Base-by-base conservation (phyloP, 2,797 vertebrate genomes). In the Argyrosomus regius region DNA sequence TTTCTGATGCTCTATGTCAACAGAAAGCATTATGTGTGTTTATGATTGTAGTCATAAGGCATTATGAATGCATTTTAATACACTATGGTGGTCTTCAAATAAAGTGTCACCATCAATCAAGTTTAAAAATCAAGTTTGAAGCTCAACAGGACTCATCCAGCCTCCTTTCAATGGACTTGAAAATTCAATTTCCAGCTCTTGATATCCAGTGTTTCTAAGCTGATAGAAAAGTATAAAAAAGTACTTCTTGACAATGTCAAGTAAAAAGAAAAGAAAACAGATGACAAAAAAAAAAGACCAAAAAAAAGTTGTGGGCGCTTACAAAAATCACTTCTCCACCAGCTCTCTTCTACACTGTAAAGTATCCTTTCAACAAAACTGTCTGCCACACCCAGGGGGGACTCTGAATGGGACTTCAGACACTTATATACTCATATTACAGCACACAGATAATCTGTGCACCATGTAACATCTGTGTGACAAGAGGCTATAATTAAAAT, bases 101-200 rank as follows among this genome's bases (percentile, higher is more conserved):
- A 31, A 31, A 31, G 31, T 31, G 31, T 31, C 5, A 31, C 31
- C 31, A 31, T 31, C 31, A 31, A 6, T 31, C 31, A 31, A 6
- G 31, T 6, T 6, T 1, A 31, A 31, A 31, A 31, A 31, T 31
- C 4, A 31, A 31, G 28, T 31, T 5, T 31, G 4, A 31, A 31
- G 5, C 28, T 31, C 28, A 31, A 1, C 31, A 24, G 70, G 72
- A 54, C 35, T 70, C 57, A 26, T 59, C 58, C 28, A 26, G 18
- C 16, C 4, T 65, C 50, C 18, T 59, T 77, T 76, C 41, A 14
- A 11, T 14, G 22, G 48, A 75, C 41, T 71, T 57, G 60, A 70
- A 41, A 58, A 70, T 77, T 77, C 13, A 58, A 79, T 73, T 77
- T 72, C 16, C 59, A 78, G 53, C 59, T 80, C 31, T 59, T 49